Evolutionary conservation across 2,797 vertebrate genomes (phyloP), one percentile per base, ranked within the genome.

Genomic region (Lepilemur ruficaudatus): DNA sequence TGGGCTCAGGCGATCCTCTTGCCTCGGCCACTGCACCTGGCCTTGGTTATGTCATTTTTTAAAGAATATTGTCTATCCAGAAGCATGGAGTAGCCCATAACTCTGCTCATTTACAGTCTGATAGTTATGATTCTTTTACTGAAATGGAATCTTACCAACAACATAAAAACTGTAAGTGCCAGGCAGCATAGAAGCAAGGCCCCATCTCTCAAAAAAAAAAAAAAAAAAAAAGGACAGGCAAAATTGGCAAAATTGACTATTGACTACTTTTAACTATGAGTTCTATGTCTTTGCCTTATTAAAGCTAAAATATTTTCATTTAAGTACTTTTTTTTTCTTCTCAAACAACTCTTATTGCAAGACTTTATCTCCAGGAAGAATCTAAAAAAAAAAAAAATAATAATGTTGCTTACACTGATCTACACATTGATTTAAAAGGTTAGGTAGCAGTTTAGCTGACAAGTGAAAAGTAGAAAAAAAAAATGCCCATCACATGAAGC

Each of bases 241-340:
- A 50, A 69, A 35, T 12, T 6, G 38, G 30, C 23, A 61, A 61
- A 61, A 61, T 61, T 61, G 59, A 61, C 10, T 61, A 35, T 10
- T 8, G 43, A 32, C 32, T 35, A 11, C 59, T 69, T 69, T 92
- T 73, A 88, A 48, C n/a, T 23, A 7, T 0, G 4, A 25, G 73
- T 55, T 63, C 92, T 57, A 1, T 57, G 69, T 43, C 61, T 82
- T 70, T 69, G 67, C 55, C 43, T 79, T 57, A 73, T 18, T 20
- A 69, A 73, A 86, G 46, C 57, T 65, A 48, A 94, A 85, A 25
- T 70, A n/a, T 86, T 94, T 92, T 94, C 61, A 65, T 48, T 86
- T 57, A 86, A 9, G 35, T 32, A 65, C 59, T 72, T 75, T 43
- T 28, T 52, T 1, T n/a, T 11, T 7, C 20, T 12, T 50, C 30